phyloP scores from a whole-genome alignment of 2,888 invertebrate genomes.

The Pristionchus arcanus region DNA sequence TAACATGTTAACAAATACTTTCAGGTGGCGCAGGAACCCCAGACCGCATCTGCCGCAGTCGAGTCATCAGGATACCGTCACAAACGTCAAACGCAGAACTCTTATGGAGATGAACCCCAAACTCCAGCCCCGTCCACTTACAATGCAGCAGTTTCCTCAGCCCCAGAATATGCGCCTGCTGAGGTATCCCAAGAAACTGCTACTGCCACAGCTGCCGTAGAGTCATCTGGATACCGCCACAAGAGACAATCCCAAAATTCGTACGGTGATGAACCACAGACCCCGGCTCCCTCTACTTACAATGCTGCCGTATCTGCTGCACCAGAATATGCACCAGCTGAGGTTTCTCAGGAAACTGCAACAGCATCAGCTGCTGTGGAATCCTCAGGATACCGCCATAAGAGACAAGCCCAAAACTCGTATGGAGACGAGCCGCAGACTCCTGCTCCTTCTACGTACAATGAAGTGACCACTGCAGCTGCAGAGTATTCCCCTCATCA shows the following conservation, averaged over 20 bases:
- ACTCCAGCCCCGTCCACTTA: background rate
- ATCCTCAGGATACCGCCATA: conserved; percentile 49
- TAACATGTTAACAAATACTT: background rate
- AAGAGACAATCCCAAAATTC: conserved; percentile 62
- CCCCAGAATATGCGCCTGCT: conserved; percentile 18
- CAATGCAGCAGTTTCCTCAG: background rate
- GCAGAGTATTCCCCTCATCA: conserved; percentile 40
- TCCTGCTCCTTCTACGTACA: conserved; percentile 53
- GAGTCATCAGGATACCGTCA: conserved; percentile 45
- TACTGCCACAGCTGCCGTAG: conserved; percentile 37
- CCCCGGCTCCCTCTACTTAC: conserved; percentile 61
- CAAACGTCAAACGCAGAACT: conserved; percentile 14
- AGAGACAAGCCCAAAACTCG: conserved; percentile 63
- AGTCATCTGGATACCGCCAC: conserved; percentile 51
- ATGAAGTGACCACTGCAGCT: background rate
- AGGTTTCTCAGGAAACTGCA: background rate
- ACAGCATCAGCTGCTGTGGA: conserved; percentile 37
- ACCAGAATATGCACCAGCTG: background rate
- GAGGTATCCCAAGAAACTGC: conserved; percentile 37
- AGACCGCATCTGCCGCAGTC: background rate
- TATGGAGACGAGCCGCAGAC: conserved; percentile 65
- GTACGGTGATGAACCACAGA: conserved; percentile 65
- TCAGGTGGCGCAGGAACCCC: background rate
- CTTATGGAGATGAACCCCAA: conserved; percentile 42
- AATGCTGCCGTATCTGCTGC: conserved; percentile 44